These are phyloP conservation scores for Poeciliopsis retropinna DNA, from an alignment of 2,113 vertebrate genomes.

Conservation along the genomic window DNA sequence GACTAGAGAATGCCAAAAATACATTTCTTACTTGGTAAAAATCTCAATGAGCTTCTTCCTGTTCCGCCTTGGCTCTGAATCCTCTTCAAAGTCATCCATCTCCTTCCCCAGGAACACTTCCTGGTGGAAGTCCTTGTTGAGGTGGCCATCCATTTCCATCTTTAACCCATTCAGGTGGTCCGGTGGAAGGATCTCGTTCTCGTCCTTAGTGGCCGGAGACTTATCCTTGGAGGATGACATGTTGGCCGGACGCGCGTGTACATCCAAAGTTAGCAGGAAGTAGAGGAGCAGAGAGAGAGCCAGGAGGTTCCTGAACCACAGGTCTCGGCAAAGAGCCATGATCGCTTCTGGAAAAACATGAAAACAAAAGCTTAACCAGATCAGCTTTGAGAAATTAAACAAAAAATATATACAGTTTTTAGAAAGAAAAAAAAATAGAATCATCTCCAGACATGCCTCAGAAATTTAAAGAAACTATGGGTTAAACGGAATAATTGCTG, in stretches of 20 bases:
- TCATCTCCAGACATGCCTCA: too few species aligned
- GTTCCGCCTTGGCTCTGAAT: constrained; percentile 88
- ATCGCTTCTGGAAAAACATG: constrained; percentile 1
- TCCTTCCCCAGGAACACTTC: constrained; percentile 96
- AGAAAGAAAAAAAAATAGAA: too few species aligned
- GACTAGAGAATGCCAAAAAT: background rate
- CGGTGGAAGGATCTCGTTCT: constrained; percentile 90
- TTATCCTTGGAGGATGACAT: constrained; percentile 85
- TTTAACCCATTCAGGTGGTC: constrained; percentile 94
- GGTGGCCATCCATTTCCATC: constrained; percentile 92
- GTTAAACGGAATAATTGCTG: too few species aligned
- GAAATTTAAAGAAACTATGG: too few species aligned
- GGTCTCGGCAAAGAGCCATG: constrained; percentile 76
- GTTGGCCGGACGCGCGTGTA: constrained; percentile 88
- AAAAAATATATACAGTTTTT: background rate
- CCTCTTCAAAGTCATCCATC: constrained; percentile 91
- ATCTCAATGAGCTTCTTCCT: constrained; percentile 91
- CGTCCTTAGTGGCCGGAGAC: constrained; percentile 75
- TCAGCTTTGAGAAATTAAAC: too few species aligned
- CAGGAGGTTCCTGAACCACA: constrained; percentile 69
- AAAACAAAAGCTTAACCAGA: background rate
- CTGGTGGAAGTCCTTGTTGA: constrained; percentile 96
- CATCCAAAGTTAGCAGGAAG: constrained; percentile 74
- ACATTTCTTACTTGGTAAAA: constrained; percentile 87
- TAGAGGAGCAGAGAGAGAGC: constrained; percentile 75